These are phyloP conservation scores for Macaca nemestrina DNA, from an alignment of 2,113 vertebrate species.

Conservation along the genomic window DNA sequence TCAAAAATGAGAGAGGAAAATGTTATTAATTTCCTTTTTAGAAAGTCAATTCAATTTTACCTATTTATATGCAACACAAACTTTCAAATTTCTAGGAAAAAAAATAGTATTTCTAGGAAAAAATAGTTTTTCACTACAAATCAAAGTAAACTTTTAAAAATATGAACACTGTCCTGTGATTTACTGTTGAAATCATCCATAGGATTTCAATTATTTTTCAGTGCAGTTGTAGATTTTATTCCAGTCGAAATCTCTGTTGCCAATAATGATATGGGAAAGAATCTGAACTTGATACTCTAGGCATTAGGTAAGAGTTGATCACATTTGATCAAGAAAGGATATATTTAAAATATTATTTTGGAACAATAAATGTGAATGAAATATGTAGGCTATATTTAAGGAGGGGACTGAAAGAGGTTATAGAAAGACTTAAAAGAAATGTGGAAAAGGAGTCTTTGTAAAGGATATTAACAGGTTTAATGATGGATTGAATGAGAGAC, in stretches of 20 bases:
- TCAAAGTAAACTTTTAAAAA: not conserved
- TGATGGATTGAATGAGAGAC: no score
- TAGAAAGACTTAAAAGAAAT: no score
- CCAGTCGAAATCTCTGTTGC: not conserved
- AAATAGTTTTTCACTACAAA: not conserved
- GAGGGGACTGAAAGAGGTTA: no score
- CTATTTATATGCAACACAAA: not conserved
- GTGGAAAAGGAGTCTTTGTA: no score
- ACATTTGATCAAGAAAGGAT: not conserved
- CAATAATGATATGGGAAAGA: not conserved
- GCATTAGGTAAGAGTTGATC: not conserved
- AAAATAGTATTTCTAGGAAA: not conserved
- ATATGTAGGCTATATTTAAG: not conserved
- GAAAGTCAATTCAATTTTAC: not conserved
- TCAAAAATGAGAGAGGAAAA: not conserved
- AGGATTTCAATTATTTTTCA: not conserved
- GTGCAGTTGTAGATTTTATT: not conserved
- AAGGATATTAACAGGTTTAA: no score
- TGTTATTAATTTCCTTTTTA: not conserved
- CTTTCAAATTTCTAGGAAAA: not conserved
- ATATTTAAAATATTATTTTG: not conserved
- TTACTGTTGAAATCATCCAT: not conserved
- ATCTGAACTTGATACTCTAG: not conserved
- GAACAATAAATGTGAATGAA: not conserved
- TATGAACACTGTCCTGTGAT: not conserved